phyloP scores from a whole-genome alignment of 2,888 invertebrate species.

The Vesta saturnalis region DNA sequence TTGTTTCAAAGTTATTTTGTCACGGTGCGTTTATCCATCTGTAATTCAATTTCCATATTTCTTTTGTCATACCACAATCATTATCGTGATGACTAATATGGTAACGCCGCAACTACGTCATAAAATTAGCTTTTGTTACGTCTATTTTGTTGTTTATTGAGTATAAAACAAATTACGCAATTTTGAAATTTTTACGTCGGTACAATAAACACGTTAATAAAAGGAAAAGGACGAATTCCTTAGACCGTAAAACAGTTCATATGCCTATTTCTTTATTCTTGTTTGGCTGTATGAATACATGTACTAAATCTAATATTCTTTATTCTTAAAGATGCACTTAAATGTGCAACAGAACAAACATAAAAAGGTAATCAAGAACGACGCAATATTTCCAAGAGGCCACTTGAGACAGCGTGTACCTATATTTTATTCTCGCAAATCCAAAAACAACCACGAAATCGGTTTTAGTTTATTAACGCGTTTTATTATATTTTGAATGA shows the following conservation, averaged over 20 bases:
- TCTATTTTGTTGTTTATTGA: neutral
- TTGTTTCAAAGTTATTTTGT: no score
- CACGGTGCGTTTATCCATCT: no score
- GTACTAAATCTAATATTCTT: constrained; percentile 7
- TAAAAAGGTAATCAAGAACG: constrained; percentile 9
- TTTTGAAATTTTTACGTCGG: neutral
- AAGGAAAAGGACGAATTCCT: constrained; percentile 4
- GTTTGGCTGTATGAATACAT: constrained; percentile 2
- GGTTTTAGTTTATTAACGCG: constrained; percentile 9
- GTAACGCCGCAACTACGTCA: no score
- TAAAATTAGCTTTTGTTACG: neutral
- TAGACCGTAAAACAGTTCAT: constrained; percentile 3
- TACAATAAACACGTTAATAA: constrained; percentile 12
- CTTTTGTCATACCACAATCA: no score
- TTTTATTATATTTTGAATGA: constrained; percentile 16
- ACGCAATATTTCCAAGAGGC: constrained; percentile 16
- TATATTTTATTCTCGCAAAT: constrained; percentile 3
- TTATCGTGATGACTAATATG: no score
- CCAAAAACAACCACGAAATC: constrained; percentile 9
- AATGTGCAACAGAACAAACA: constrained; percentile 17
- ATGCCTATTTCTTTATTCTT: constrained; percentile 7
- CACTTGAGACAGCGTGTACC: constrained; percentile 20
- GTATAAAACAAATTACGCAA: constrained; percentile 5
- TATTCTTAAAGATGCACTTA: constrained; percentile 22
- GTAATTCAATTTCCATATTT: no score